These are phyloP conservation scores for Solea senegalensis DNA, from an alignment of 2,113 vertebrate species.

Conservation along the genomic window DNA sequence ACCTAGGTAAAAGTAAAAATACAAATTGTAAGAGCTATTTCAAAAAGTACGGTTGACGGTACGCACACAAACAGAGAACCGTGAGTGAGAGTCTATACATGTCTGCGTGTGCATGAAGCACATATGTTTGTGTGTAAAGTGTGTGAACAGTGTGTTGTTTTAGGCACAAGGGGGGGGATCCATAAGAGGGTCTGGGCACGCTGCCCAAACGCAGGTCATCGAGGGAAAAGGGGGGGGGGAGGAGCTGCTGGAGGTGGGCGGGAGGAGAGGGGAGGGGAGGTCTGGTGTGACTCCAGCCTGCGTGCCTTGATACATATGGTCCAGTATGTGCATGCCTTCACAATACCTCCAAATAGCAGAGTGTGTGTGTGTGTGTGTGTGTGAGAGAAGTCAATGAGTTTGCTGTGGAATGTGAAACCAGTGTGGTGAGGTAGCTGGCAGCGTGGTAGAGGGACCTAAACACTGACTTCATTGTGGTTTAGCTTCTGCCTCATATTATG, in stretches of 20 bases:
- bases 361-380: constrained; percentile 35
- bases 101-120: constrained; percentile 15
- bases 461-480: constrained; percentile 76
- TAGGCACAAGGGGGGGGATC: constrained; percentile 61
- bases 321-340: constrained; percentile 54
- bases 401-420: constrained; percentile 70
- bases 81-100: constrained; percentile 2
- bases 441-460: constrained; percentile 57
- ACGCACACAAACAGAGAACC: background rate
- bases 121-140: constrained; percentile 32
- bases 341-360: constrained; percentile 55
- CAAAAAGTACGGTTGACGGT: too few species aligned
- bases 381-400: constrained; percentile 56
- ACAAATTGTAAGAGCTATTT: too few species aligned
- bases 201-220: constrained; percentile 65
- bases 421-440: constrained; percentile 67
- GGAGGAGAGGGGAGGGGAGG: constrained; percentile 33
- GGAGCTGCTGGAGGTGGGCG: constrained; percentile 34
- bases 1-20: too few species aligned
- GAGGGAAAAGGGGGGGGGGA: constrained; percentile 56
- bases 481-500: constrained; percentile 71
- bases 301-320: constrained; percentile 63
- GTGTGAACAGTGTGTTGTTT: constrained; percentile 55
- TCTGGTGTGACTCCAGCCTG: constrained; percentile 39
- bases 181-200: constrained; percentile 63